Base-by-base conservation (phyloP, 2,888 invertebrate genomes). In the Patella pellucida region DNA sequence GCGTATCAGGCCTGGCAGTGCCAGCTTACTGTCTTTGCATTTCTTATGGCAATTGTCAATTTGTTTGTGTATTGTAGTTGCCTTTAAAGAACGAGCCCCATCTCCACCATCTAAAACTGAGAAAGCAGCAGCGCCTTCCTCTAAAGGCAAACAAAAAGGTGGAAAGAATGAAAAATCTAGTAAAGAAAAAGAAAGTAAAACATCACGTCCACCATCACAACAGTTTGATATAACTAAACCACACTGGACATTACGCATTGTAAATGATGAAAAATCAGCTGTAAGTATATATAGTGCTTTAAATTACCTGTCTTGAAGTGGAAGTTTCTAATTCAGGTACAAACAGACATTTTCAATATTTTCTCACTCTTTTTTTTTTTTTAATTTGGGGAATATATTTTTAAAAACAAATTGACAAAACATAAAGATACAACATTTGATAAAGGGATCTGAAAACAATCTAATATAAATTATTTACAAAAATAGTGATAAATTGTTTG, bases 141-240 rank as follows among this genome's bases (percentile, higher is more conserved):
- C 79, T 77, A 86, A 81, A 79, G 82, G 27, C 74, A 83, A 72
- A 84, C 84, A 81, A 11, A 87, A 87, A 78, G 86, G 85, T 3
- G 85, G 83, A 16, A 90, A 90, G 76, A 84, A 80, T 9, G 84
- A 81, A 50, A 86, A 88, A 73, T 83, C 83, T 31, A 82, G 82
- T 72, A 82, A 83, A 69, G 86, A 85, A 68, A 85, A 86, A 72
- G 87, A 85, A 52, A 79, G 76, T 70, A 84, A 84, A 68, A 83
- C 84, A 11, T 88, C 89, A 15, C 75, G 88, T 51, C 90, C 89
- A n/a, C 85, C 89, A 1, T 89, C 89, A 51, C 89, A 89, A 76
- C 86, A 87, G 81, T 90, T 91, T 85, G 91, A 91, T 81, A 76
- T 82, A 71, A 85, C 83, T 31, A 91, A 89, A 78, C 88, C 91